These are phyloP conservation scores for Phataginus tetradactyla DNA, from an alignment of 2,797 vertebrate species.

Conservation along the genomic window DNA sequence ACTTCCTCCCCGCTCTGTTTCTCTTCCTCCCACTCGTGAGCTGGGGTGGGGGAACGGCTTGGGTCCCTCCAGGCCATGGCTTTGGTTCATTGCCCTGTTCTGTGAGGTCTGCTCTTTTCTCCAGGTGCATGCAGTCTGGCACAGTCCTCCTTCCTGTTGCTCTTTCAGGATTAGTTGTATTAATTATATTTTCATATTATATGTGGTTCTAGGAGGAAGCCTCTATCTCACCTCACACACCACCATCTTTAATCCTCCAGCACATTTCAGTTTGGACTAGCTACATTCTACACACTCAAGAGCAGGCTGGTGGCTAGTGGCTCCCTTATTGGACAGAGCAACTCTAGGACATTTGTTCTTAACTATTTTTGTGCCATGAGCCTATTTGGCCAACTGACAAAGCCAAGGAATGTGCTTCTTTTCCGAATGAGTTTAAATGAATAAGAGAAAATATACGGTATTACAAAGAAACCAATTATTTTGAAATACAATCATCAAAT, in stretches of 20 bases:
- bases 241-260: not conserved
- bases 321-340: not conserved
- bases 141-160: too few species aligned
- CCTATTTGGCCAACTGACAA: not conserved
- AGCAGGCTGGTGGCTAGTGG: not conserved
- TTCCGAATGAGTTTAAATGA: not conserved
- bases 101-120: too few species aligned
- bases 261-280: not conserved
- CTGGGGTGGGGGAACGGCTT: too few species aligned
- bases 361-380: not conserved
- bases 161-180: too few species aligned
- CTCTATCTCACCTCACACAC: too few species aligned
- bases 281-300: not conserved
- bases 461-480: not conserved
- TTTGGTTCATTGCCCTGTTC: too few species aligned
- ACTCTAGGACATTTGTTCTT: not conserved
- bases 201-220: too few species aligned
- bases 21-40: too few species aligned
- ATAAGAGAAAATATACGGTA: not conserved
- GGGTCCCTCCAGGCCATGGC: too few species aligned
- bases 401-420: not conserved
- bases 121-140: too few species aligned
- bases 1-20: too few species aligned
- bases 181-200: too few species aligned
- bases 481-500: slow-evolving; percentile 5